A percentile compares a stretch with the other conserved stretches of the same genome.
Conservation (phyloP, 2,113 vertebrate species). For the Brachyistius frenatus region DNA sequence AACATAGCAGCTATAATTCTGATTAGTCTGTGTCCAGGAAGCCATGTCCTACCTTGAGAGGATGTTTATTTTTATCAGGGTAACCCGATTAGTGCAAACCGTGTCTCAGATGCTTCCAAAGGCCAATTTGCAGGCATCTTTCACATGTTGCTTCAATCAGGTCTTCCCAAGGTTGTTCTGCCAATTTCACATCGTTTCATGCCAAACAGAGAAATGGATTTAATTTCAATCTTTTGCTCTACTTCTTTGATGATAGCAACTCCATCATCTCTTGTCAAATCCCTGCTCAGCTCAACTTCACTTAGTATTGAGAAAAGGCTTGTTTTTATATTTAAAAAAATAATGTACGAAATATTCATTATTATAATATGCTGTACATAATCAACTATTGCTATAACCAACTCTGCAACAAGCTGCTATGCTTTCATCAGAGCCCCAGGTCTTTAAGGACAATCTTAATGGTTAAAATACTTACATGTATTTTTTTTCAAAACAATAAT, state of each 20-base stretch:
- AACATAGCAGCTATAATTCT: slow-evolving; percentile 22
- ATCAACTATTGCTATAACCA: no score
- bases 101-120: slow-evolving; percentile 22
- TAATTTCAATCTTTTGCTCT: neutral
- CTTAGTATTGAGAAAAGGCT: neutral
- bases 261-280: neutral
- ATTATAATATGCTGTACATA: no score
- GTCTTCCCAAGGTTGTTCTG: slow-evolving; percentile 35
- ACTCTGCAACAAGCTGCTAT: neutral
- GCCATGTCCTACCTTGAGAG: slow-evolving; percentile 27
- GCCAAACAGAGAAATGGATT: slow-evolving; percentile 33
- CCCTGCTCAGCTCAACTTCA: neutral
- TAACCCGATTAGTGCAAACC: slow-evolving; percentile 51
- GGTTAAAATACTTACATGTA: neutral
- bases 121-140: slow-evolving; percentile 27
- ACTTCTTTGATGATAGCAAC: slow-evolving; percentile 2
- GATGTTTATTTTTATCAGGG: slow-evolving; percentile 48
- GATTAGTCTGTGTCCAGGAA: slow-evolving; percentile 24
- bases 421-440: neutral
- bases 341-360: no score
- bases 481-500: neutral
- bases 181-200: slow-evolving; percentile 43
- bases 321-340: neutral
- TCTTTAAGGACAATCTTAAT: neutral
- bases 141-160: slow-evolving; percentile 28